Evolutionary conservation across 2,113 vertebrate species (phyloP), one percentile per base, ranked within the genome.

Genomic region (Phalacrocorax pelagicus): DNA sequence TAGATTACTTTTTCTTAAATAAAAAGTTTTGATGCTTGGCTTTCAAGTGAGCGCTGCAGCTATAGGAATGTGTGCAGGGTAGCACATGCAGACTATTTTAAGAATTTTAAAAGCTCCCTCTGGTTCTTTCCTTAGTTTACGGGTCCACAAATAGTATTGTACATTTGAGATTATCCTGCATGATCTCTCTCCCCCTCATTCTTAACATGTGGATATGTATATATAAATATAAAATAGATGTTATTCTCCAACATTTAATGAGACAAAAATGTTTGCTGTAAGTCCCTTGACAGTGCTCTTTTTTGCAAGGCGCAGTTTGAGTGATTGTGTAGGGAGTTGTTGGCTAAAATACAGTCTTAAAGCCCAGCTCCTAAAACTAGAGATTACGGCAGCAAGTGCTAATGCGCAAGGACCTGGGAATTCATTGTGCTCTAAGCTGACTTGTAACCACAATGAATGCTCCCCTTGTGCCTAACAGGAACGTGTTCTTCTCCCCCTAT

Each of bases 381-480:
- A 92, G 77, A 86, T 87, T 71, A 69, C 82, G 71, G 59, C 54
- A 79, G 81, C 65, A 92, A 94, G 42, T 69, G 78, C 81, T 95
- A 89, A 85, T 85, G 73, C 32, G 12, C 0, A 3, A 81, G 84
- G 62, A 93, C 65, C 46, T 82, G 86, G 86, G 81, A 93, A 40
- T 92, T 86, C 36, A 13, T 67, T 90, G 63, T 78, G 27, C 49
- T 74, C 51, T 82, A 84, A 92, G 69, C 59, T 75, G 62, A 47
- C 26, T 95, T 95, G 46, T 86, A 74, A 81, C 52, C 73, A 57
- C 3, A 4, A 40, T 67, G 61, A 94, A 62, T 1, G 1, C 36
- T 86, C 22, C 58, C 49, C 90, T 74, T 47, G 61, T 85, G 90
- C 86, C 66, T 74, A 11, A 47, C n/a, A 80, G 62, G 70, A 90